Base-by-base conservation (phyloP, 2,113 vertebrate genomes). In the Pelusios castaneus region DNA sequence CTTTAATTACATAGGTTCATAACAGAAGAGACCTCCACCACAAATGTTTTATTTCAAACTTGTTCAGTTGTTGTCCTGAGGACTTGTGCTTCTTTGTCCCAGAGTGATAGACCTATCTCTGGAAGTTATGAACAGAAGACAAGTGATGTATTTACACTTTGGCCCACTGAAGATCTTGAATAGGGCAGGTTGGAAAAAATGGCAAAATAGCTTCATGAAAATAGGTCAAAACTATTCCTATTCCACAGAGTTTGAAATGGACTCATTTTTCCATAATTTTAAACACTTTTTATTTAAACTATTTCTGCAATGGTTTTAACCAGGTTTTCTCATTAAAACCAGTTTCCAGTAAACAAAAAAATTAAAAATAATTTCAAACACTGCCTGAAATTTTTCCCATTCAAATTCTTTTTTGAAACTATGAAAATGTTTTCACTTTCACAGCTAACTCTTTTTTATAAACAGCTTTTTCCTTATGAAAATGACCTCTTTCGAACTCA, bases 51-150 rank as follows among this genome's bases (percentile, higher is more conserved):
- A 84, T 95, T 96, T 96, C 96, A 97, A 94, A 95, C 96, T 97
- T 92, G 81, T 94, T 92, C 96, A 96, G 94, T 95, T 96, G 96
- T 96, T 92, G 96, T 94, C 94, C 96, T 94, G 95, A 95, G 91
- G 96, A 96, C 96, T 96, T 95, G 96, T 87, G 94, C 94, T 94
- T 95, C 96, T 93, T 96, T 97, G 92, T 96, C 92, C 87, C 60
- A 78, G n/a, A 88, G 96, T 95, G 96, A 97, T 70, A 89, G 87
- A 95, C 90, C 96, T 96, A 96, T 96, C 96, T 95, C 95, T 0
- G 14, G 93, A 19, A 91, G 89, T 96, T 96, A 96, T 14, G 75
- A 95, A 80, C 51, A 94, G 27, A 93, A 92, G 70, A 55, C 85
- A 93, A 85, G 85, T 75, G 54, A 94, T 93, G 92, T 85, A 95